These are phyloP conservation scores for Chunga burmeisteri DNA, from an alignment of 2,113 vertebrate genomes.

Conservation along the genomic window DNA sequence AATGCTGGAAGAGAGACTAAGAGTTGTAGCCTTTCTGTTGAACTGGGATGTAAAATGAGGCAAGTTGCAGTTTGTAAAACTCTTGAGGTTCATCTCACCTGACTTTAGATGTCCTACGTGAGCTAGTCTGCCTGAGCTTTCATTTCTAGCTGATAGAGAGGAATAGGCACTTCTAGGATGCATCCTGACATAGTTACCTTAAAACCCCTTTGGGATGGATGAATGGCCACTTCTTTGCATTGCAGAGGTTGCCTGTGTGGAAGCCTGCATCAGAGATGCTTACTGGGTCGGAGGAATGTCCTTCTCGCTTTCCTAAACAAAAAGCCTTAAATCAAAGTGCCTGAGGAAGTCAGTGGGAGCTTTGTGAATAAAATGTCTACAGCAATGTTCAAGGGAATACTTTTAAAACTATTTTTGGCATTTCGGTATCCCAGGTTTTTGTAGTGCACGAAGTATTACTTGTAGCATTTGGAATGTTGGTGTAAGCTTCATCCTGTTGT, in stretches of 20 bases:
- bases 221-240: not conserved
- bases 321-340: not conserved
- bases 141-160: not conserved
- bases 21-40: not conserved
- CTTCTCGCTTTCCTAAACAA: not conserved
- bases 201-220: not conserved
- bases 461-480: not conserved
- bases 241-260: not conserved
- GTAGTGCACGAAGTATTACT: not conserved
- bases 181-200: not conserved
- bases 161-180: not conserved
- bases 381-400: not conserved
- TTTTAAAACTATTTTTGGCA: not conserved
- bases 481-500: accelerated
- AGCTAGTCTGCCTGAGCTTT: not conserved
- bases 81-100: not conserved
- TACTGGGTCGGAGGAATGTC: not conserved
- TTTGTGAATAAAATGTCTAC: not conserved
- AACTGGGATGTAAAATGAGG: not conserved
- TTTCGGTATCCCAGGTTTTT: not conserved
- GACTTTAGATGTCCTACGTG: not conserved
- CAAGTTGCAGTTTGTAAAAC: not conserved
- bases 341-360: not conserved
- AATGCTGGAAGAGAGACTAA: not conserved
- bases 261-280: not conserved